These are phyloP conservation scores for Psittacula derbiana DNA, from an alignment of 2,797 vertebrate species.

Conservation along the genomic window DNA sequence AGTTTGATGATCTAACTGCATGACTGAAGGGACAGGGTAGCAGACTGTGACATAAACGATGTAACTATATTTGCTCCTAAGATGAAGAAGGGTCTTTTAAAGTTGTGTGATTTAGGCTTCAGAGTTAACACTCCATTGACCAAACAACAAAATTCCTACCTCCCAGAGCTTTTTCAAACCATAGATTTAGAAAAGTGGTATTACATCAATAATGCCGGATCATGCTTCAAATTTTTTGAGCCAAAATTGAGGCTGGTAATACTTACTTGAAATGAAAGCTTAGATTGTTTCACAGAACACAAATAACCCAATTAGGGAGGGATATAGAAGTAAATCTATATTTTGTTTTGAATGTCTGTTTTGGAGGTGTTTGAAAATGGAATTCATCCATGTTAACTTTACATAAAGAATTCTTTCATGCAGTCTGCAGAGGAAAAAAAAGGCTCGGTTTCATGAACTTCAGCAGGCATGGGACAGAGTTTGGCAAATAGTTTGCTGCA, in stretches of 20 bases:
- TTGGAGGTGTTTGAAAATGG: conserved; percentile 33
- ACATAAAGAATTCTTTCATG: conserved; percentile 40
- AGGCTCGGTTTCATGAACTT: not conserved
- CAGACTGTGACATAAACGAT: conserved; percentile 41
- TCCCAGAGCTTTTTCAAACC: conserved; percentile 11
- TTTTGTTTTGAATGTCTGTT: conserved; percentile 32
- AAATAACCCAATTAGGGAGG: conserved; percentile 34
- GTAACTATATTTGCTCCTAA: conserved; percentile 23
- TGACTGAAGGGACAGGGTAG: conserved; percentile 46
- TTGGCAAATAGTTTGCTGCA: not conserved
- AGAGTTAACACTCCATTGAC: conserved; percentile 35
- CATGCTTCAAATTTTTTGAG: not conserved
- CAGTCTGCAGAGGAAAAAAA: not conserved
- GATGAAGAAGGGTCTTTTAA: conserved; percentile 7
- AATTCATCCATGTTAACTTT: conserved; percentile 9
- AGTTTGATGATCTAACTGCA: conserved; percentile 43
- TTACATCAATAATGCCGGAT: not conserved
- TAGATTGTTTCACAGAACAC: conserved; percentile 21
- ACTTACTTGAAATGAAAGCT: conserved; percentile 36
- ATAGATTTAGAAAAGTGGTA: not conserved
- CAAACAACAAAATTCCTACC: not conserved
- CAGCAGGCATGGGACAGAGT: not conserved
- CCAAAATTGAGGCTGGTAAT: conserved; percentile 37
- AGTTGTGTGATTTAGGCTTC: conserved; percentile 28
- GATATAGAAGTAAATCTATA: conserved; percentile 38